Percentiles rank a stretch among this genome's conserved stretches.
Conservation (phyloP, 2,113 vertebrate species). For the Lethenteron camtschaticum region DNA sequence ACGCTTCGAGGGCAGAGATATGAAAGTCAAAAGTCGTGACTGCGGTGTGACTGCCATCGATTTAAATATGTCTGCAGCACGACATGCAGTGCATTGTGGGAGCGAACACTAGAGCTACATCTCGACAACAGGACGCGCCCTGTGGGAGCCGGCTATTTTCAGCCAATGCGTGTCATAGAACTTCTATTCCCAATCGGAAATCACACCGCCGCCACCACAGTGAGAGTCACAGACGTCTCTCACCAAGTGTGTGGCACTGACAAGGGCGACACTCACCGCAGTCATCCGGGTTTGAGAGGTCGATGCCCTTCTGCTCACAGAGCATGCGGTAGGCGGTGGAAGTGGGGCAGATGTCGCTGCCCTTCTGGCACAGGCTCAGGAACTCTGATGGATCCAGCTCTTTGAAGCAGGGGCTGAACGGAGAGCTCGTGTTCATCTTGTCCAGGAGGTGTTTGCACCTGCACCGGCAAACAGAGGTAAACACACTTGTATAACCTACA, state of each 20-base stretch:
- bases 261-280: neutral
- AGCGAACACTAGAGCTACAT: neutral
- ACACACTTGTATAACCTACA: neutral
- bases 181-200: neutral
- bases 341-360: neutral
- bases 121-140: neutral
- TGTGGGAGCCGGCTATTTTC: neutral
- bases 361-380: conserved; percentile 4
- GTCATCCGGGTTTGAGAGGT: neutral
- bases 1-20: too few species aligned
- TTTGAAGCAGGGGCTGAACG: neutral
- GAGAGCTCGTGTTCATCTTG: conserved; percentile 3
- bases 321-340: neutral
- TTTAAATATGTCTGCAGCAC: too few species aligned
- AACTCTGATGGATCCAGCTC: neutral
- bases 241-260: too few species aligned
- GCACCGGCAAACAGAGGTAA: neutral
- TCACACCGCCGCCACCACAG: neutral
- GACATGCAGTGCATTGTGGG: neutral
- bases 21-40: too few species aligned
- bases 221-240: neutral
- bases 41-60: too few species aligned
- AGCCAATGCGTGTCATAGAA: neutral
- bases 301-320: neutral
- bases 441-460: conserved; percentile 5